These are phyloP conservation scores for Tetranychus urticae DNA, from an alignment of 1,140 invertebrate genomes.

Conservation along the genomic window DNA sequence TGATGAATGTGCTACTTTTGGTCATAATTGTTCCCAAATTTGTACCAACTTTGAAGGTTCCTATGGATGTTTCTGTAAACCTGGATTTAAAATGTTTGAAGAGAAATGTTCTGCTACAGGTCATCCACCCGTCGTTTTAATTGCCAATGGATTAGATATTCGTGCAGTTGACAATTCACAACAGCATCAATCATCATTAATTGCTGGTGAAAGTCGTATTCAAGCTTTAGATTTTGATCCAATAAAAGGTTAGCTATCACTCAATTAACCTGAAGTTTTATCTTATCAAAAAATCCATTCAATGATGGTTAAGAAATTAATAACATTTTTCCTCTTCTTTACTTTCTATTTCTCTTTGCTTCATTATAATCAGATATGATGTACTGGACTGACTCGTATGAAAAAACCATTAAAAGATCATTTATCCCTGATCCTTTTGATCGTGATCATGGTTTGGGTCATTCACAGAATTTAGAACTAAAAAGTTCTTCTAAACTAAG, in stretches of 20 bases:
- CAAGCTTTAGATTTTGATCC: slow-evolving; percentile 66
- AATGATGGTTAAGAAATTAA: slow-evolving; percentile 1
- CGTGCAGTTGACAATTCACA: slow-evolving; percentile 32
- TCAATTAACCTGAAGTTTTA: neutral
- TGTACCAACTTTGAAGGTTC: slow-evolving; percentile 79
- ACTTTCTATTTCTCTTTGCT: neutral
- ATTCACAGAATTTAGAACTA: slow-evolving; percentile 58
- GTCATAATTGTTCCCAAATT: slow-evolving; percentile 69
- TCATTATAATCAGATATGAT: slow-evolving; percentile 34
- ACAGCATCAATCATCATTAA: slow-evolving; percentile 27
- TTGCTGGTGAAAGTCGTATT: slow-evolving; percentile 55
- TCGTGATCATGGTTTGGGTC: slow-evolving; percentile 38
- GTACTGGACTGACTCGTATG: slow-evolving; percentile 76
- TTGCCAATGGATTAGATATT: slow-evolving; percentile 59
- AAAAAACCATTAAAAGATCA: slow-evolving; percentile 68
- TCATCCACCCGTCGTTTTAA: slow-evolving; percentile 19
- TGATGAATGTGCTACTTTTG: slow-evolving; percentile 58
- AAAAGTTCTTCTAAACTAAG: slow-evolving; percentile 44
- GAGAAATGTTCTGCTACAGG: slow-evolving; percentile 15
- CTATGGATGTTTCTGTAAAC: slow-evolving; percentile 58
- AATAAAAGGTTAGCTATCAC: slow-evolving; percentile 17
- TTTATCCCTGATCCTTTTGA: slow-evolving; percentile 49
- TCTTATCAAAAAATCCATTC: neutral
- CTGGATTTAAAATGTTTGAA: slow-evolving; percentile 38
- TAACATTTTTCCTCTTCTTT: neutral